Evolutionary conservation across 92 coral and sea anemone genomes (phyloP).

Genomic region (Zoanthus sansibaricus): DNA sequence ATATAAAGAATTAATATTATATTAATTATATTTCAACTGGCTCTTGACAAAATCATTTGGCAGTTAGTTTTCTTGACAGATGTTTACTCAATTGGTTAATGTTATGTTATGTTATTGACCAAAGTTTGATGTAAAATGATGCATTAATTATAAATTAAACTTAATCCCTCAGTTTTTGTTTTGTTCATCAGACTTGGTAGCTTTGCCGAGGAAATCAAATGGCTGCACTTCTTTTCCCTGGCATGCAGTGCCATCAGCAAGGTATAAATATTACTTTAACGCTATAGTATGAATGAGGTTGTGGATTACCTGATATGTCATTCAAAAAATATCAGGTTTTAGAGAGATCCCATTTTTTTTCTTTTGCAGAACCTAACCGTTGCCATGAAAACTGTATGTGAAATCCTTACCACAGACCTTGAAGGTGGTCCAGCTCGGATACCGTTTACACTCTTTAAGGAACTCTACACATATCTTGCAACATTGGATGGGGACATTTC

Average conservation of each 20-base stretch:
- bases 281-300: background rate
- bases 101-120: background rate
- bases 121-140: background rate
- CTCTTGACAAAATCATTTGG: too few species aligned
- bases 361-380: conserved; percentile 77
- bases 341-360: background rate
- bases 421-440: conserved; percentile 96
- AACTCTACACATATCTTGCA: conserved; percentile 91
- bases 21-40: too few species aligned
- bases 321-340: background rate
- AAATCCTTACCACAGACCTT: conserved; percentile 89
- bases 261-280: conserved; percentile 47
- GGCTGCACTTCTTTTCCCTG: conserved; percentile 90
- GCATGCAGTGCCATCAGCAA: conserved; percentile 92
- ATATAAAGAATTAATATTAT: too few species aligned
- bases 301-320: background rate
- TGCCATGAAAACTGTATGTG: conserved; percentile 97
- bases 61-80: too few species aligned
- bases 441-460: conserved; percentile 84
- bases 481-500: conserved; percentile 97
- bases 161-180: background rate
- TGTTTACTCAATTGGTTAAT: too few species aligned
- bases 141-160: background rate
- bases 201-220: conserved; percentile 96
- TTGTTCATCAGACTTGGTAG: conserved; percentile 80